A percentile compares a stretch with the other conserved stretches of the same genome.
phyloP scores from a whole-genome alignment of 2,888 invertebrate species.

The Andricus quercusramuli region DNA sequence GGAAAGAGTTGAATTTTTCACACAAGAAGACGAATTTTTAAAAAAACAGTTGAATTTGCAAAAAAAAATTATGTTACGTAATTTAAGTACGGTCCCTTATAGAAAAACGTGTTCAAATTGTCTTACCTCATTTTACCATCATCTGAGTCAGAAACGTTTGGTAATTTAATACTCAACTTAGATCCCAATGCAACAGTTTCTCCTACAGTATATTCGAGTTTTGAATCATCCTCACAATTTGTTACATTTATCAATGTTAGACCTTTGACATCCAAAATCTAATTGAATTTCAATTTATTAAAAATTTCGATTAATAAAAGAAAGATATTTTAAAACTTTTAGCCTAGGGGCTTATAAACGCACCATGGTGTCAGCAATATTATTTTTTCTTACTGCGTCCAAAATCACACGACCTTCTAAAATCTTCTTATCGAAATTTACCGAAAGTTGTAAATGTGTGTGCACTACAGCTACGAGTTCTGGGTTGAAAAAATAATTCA shows the following conservation, averaged over 20 bases:
- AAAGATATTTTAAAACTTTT: not conserved
- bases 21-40: too few species aligned
- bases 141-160: constrained; percentile 74
- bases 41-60: too few species aligned
- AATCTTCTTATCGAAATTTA: constrained; percentile 86
- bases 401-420: constrained; percentile 85
- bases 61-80: too few species aligned
- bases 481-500: constrained; percentile 66
- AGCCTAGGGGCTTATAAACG: not conserved
- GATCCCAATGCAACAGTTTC: constrained; percentile 86
- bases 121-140: constrained; percentile 43
- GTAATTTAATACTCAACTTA: constrained; percentile 86
- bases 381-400: constrained; percentile 81
- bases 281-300: constrained; percentile 43
- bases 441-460: constrained; percentile 83
- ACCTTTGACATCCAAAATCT: constrained; percentile 89
- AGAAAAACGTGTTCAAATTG: too few species aligned
- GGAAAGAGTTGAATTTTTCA: too few species aligned
- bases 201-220: constrained; percentile 82
- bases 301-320: too few species aligned
- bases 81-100: too few species aligned
- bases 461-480: constrained; percentile 84
- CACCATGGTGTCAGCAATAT: constrained; percentile 82
- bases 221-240: constrained; percentile 80
- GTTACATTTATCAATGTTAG: constrained; percentile 84